A percentile compares a stretch with the other conserved stretches of the same genome.
Evolutionary conservation across 1,140 invertebrate genomes (phyloP).

Genomic region (Drosophila busckii): DNA sequence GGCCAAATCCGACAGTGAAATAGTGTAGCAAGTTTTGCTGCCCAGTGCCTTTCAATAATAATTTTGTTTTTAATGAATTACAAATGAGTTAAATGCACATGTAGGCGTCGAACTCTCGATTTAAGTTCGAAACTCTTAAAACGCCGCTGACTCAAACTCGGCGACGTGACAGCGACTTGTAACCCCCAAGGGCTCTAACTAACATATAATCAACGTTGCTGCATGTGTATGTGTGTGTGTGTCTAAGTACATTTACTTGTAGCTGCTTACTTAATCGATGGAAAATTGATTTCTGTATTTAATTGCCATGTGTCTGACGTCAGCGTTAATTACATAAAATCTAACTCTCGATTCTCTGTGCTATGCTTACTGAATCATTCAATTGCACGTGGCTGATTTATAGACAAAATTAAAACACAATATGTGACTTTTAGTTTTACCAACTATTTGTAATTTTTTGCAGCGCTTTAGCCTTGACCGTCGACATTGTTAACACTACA

Average conservation of each 20-base stretch:
- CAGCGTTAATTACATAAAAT: constrained; percentile 71
- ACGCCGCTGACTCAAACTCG: constrained; percentile 44
- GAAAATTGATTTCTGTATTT: constrained; percentile 74
- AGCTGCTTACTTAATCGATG: constrained; percentile 56
- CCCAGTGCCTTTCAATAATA: constrained; percentile 32
- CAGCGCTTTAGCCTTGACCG: constrained; percentile 55
- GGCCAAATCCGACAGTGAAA: constrained; percentile 72
- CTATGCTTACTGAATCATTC: constrained; percentile 51
- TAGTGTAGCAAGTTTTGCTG: constrained; percentile 44
- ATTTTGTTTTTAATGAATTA: constrained; percentile 66
- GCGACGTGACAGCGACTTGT: constrained; percentile 49
- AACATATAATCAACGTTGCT: constrained; percentile 18
- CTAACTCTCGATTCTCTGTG: constrained; percentile 10
- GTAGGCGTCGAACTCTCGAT: constrained; percentile 1
- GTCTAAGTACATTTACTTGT: constrained; percentile 10
- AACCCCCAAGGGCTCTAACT: constrained; percentile 13
- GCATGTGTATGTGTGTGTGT: background rate
- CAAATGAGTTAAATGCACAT: constrained; percentile 63
- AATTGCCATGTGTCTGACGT: constrained; percentile 56
- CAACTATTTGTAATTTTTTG: constrained; percentile 37
- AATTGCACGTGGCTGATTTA: constrained; percentile 70
- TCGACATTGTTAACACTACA: constrained; percentile 29
- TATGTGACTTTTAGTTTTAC: background rate
- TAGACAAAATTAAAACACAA: constrained; percentile 9
- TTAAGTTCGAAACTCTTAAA: constrained; percentile 7